Conservation (phyloP, 2,888 invertebrate genomes). For the Belgica antarctica region DNA sequence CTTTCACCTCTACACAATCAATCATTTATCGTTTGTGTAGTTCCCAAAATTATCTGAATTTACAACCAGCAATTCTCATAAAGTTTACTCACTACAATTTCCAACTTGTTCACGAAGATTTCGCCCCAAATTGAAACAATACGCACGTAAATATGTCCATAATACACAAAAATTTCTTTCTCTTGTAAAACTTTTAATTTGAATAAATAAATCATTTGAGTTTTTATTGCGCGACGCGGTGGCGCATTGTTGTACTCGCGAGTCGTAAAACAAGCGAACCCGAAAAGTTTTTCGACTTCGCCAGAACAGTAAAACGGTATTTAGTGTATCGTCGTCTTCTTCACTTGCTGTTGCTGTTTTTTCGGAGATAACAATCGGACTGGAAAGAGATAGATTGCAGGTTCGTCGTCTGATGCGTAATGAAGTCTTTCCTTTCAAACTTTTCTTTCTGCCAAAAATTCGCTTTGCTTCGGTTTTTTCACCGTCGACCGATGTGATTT, state of each 20-base stretch:
- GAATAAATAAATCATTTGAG: slow-evolving; percentile 26
- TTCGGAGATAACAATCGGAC: slow-evolving; percentile 31
- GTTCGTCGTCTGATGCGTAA: slow-evolving; percentile 39
- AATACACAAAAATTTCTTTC: neutral
- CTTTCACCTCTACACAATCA: too few species aligned
- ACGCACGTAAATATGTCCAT: slow-evolving; percentile 29
- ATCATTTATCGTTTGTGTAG: too few species aligned
- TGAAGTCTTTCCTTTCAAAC: slow-evolving; percentile 43
- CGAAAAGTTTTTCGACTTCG: neutral
- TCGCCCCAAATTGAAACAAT: neutral
- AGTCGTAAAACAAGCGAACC: slow-evolving; percentile 10
- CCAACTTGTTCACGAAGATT: too few species aligned
- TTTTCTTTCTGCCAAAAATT: too few species aligned
- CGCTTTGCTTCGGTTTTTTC: too few species aligned
- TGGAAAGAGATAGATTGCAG: neutral
- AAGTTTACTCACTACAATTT: too few species aligned
- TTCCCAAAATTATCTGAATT: too few species aligned
- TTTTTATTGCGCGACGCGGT: slow-evolving; percentile 12
- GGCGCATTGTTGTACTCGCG: neutral
- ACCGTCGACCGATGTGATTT: too few species aligned
- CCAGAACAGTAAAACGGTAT: slow-evolving; percentile 26
- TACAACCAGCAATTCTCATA: too few species aligned
- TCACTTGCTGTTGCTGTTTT: neutral
- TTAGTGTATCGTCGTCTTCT: slow-evolving; percentile 27
- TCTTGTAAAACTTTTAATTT: slow-evolving; percentile 19